Base-by-base conservation (phyloP, 2,113 vertebrate genomes). In the Orcinus orca region DNA sequence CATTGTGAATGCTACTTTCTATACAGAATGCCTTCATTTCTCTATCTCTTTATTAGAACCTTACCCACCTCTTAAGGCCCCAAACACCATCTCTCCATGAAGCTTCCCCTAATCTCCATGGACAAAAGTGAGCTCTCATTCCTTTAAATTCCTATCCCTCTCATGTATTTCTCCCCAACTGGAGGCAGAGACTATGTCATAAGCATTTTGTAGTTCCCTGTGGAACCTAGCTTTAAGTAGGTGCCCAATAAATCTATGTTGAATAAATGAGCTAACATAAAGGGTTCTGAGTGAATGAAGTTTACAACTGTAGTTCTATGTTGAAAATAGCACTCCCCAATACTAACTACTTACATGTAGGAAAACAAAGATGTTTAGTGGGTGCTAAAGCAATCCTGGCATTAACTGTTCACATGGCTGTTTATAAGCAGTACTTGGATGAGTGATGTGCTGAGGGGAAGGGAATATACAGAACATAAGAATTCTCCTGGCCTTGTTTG, bases 341-440 rank as follows among this genome's bases (percentile, higher is more conserved):
- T 50, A 84, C 58, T 88, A 95, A 84, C 60, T 94, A 86, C 50
- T 92, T 55, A 88, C 17, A 74, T 21, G 21, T n/a, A 80, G 36
- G 47, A 90, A 97, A 95, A 87, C 73, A 92, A 83, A 85, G 26
- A 44, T 80, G 71, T 70, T 77, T 93, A 53, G n/a, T 62, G 63
- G 17, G n/a, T 67, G 74, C n/a, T 85, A 77, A 92, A 71, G 67
- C 33, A 82, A 92, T 77, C 31, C 50, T 76, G 23, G 71, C 53
- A 88, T 93, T 88, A 97, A 81, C 31, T 53, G 20, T 58, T 86
- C 73, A 77, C 26, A 15, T 91, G 53, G 33, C 53, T 96, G 41
- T 88, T 92, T 81, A 85, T 70, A 93, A 93, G 83, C 21, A 90
- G 84, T 63, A 63, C 13, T 70, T 89, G 47, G 23, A 44, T 86